Evolutionary conservation across 2,888 invertebrate genomes (phyloP).

Genomic region (Noctua comes): DNA sequence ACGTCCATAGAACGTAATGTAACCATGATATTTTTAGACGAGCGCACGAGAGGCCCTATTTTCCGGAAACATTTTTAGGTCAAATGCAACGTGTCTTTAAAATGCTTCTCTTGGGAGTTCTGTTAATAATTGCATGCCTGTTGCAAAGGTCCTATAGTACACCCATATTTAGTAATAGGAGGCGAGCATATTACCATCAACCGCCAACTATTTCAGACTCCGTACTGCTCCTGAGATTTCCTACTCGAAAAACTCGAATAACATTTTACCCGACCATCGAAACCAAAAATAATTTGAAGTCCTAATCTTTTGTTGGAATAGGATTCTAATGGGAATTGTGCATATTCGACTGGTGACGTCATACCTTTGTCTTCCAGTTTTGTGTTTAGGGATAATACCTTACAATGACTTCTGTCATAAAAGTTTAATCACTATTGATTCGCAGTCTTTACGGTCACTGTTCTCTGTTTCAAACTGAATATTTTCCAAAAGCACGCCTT

Average conservation of each 20-base stretch:
- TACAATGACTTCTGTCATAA: background rate
- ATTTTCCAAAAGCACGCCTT: too few species aligned
- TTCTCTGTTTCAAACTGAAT: background rate
- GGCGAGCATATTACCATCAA: background rate
- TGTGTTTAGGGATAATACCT: background rate
- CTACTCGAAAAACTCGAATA: background rate
- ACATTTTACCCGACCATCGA: background rate
- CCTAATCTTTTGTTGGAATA: background rate
- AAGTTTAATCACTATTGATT: background rate
- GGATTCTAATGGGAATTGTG: background rate
- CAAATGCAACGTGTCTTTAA: conserved; percentile 40
- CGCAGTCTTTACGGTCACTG: background rate
- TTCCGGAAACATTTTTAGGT: conserved; percentile 55
- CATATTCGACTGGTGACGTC: conserved; percentile 3
- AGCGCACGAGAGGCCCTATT: conserved; percentile 22
- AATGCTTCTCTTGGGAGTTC: conserved; percentile 9
- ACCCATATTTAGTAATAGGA: background rate
- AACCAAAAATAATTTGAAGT: background rate
- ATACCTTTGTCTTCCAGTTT: background rate
- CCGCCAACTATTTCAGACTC: background rate
- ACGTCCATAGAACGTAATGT: conserved; percentile 28
- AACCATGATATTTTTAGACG: conserved; percentile 41
- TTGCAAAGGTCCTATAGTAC: background rate
- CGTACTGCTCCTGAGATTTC: background rate
- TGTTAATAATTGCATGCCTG: background rate